Base-by-base conservation (phyloP, 2,113 vertebrate genomes). In the Henicopernis longicauda region DNA sequence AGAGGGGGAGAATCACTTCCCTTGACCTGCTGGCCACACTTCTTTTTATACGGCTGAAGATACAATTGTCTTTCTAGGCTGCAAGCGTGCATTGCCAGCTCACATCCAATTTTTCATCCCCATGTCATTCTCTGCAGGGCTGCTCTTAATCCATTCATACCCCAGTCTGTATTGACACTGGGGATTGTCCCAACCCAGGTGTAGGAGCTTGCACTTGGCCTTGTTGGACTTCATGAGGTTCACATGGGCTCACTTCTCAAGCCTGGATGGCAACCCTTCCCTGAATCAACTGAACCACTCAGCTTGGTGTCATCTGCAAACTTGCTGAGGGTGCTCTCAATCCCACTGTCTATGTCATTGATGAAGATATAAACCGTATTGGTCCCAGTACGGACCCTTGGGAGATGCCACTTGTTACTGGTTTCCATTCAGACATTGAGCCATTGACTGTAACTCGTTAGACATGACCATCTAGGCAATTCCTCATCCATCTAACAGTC, bases 21-120 rank as follows among this genome's bases (percentile, higher is more conserved):
- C 6, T 32, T 0, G 4, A 36, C 52, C 22, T 59, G 31, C 52
- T 73, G 52, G 44, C 8, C 16, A 11, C 7, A 0, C 20, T 42
- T 3, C 25, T 50, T 66, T 77, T 58, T 3, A n/a, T 25, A 25
- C 13, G 27, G 40, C 21, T 7, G 9, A 34, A 52, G 42, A 76
- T 38, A 55, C 7, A 25, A 6, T n/a, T 65, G 42, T 18, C 50
- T 57, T 66, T 58, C 71, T 58, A 8, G 23, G 25, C 29, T 67
- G n/a, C 31, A 42, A 58, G 25, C 0, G 2, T 3, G 8, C 4
- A 2, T 26, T 55, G 34, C 27, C 13, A 3, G 34, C 32, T 73
- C 47, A 63, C 23, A 31, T 11, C 10, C 19, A 44, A 4, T 23
- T 45, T 49, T 49, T 76, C 29, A 67, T 49, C n/a, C 61, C 12